Evolutionary conservation across 2,797 vertebrate genomes (phyloP), one percentile per base, ranked within the genome.

Genomic region (Pantherophis alleghaniensis): DNA sequence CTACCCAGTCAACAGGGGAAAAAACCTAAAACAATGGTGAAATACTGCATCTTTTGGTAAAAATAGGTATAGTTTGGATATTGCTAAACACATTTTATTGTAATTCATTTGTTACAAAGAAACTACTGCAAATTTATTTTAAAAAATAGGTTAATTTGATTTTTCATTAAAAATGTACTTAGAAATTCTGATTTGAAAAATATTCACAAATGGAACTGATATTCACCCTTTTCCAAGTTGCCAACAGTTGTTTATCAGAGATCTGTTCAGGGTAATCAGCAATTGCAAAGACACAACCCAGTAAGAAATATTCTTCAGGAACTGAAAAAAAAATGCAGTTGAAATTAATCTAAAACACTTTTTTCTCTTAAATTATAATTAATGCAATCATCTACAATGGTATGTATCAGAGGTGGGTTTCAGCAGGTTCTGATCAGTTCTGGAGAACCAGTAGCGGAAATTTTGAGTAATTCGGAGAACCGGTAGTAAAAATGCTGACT

Each of bases 261-360:
- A 99, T 99, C 97, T 99, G 99, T 66, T 99, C 99, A 1, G 99
- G 99, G 93, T 99, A 99, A 97, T 99, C 99, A 47, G 99, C 99
- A 61, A 99, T 98, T 42, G 98, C 98, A 96, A 99, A 99, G 90
- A 99, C 98, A 92, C 99, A 99, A 87, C 99, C 99, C 89, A 99
- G 95, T 47, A 99, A 96, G 95, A 99, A 99, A 96, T 98, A 98
- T 0, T 99, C 99, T 96, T 98, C 98, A 91, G 99, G 99, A 97
- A 99, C 99, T 99, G 94, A 56, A 96, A 96, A 42, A 0, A 92
- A 92, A 95, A 87, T 28, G 87, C 1, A 94, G 5, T 92, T 22
- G 79, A 91, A 95, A 95, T 94, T 94, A 88, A 16, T 93, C 47
- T 59, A 90, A 51, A 0, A 94, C 2, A 91, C 3, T 61, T 60